Evolutionary conservation across 1,140 invertebrate genomes (phyloP).

Genomic region (Drosophila tristis): DNA sequence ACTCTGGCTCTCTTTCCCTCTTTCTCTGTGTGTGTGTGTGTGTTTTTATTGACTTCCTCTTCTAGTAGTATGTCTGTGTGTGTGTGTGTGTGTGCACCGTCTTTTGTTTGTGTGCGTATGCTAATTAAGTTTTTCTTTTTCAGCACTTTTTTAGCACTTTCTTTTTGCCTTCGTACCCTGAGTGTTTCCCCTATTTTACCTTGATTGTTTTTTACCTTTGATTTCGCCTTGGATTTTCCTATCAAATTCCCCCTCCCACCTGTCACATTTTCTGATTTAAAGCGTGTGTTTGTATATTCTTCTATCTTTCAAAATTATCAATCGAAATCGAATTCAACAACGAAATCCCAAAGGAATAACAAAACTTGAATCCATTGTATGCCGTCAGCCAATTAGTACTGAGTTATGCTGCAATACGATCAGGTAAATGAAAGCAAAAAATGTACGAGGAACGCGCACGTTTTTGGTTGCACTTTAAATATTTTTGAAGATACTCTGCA

Average conservation of each 20-base stretch:
- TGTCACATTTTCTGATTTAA: background rate
- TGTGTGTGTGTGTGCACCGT: conserved; percentile 13
- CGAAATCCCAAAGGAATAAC: conserved; percentile 24
- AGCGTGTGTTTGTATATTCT: conserved; percentile 7
- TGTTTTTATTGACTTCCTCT: conserved; percentile 8
- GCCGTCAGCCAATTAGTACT: conserved; percentile 21
- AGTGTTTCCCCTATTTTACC: background rate
- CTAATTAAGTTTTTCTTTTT: conserved; percentile 27
- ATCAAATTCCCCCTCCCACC: too few species aligned
- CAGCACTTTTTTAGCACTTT: too few species aligned
- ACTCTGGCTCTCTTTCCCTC: conserved; percentile 17
- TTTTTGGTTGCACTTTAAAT: conserved; percentile 13
- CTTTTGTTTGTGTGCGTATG: conserved; percentile 27
- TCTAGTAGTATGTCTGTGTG: conserved; percentile 11
- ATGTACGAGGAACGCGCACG: background rate
- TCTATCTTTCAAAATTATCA: conserved; percentile 48
- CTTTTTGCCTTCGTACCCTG: too few species aligned
- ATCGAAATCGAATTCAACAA: conserved; percentile 11
- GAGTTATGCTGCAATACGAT: conserved; percentile 64
- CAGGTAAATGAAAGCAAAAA: conserved; percentile 51
- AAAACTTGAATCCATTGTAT: conserved; percentile 15
- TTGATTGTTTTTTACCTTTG: background rate
- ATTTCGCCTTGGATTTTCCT: background rate
- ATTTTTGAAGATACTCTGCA: too few species aligned
- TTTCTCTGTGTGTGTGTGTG: conserved; percentile 2